Base-by-base conservation (phyloP, 2,113 vertebrate genomes). In the Megaleporinus macrocephalus region DNA sequence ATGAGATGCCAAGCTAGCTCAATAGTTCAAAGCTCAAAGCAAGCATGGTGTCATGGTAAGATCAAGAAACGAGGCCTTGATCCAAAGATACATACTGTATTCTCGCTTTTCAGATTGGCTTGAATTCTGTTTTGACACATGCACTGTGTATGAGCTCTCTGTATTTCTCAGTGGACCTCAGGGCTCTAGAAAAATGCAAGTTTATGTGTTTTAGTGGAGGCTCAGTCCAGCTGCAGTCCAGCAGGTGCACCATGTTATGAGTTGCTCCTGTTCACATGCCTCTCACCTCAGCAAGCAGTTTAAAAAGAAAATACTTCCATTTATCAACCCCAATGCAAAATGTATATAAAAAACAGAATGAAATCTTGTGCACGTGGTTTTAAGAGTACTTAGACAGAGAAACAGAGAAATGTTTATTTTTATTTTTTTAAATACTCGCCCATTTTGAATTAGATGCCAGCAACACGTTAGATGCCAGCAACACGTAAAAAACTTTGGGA, bases 191-290 rank as follows among this genome's bases (percentile, higher is more conserved):
- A 68, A 70, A 62, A 76, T 66, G 27, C 63, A 57, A 63, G 69
- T 74, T 70, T 75, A 69, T 83, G 16, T 78, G 24, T 78, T 78
- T 78, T 74, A 79, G 33, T 78, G 78, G 55, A 83, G 57, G 62
- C 41, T 47, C 36, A 49, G 41, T 77, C 63, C 71, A 84, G 71
- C 65, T 84, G 76, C 79, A 79, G 57, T 18, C 68, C 59, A 68
- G 77, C 29, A 16, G 47, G 59, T 33, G 29, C 27, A 47, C 29
- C 62, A 29, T 44, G 55, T 63, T 80, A 62, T 27, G 49, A n/a
- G 22, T 13, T 13, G 30, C 33, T 59, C 33, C 41, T 41, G 57
- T 66, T 66, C 29, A 20, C 63, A 30, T 65, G 11, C 53, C 53
- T 57, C 53, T 57, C n/a, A 0, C n/a, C 57, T 26, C 16, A 33